These are phyloP conservation scores for Tamandua tetradactyla DNA, from an alignment of 2,797 vertebrate genomes.

Conservation along the genomic window DNA sequence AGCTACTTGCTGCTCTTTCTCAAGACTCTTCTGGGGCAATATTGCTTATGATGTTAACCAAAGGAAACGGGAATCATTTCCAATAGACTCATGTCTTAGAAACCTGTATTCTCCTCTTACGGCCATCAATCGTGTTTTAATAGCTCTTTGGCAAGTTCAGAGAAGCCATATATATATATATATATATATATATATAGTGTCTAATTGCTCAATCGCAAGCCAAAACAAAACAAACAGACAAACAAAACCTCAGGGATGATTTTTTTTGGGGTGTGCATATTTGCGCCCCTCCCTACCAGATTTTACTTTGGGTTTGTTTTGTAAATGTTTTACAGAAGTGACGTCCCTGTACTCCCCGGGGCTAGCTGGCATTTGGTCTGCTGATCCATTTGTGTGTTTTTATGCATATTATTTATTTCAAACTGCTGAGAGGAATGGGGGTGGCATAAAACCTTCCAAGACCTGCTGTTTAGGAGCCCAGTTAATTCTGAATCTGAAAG, in stretches of 20 bases:
- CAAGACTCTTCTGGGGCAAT: not conserved
- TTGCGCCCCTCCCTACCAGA: not conserved
- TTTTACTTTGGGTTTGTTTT: slow-evolving; percentile 28
- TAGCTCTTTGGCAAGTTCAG: slow-evolving; percentile 32
- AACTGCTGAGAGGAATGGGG: not conserved
- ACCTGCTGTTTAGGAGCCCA: not conserved
- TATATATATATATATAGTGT: not conserved
- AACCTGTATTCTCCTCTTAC: not conserved
- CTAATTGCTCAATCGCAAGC: not conserved
- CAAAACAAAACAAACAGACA: slow-evolving; percentile 48
- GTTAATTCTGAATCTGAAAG: slow-evolving; percentile 13
- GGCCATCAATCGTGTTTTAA: not conserved
- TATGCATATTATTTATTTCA: slow-evolving; percentile 56
- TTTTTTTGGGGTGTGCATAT: not conserved
- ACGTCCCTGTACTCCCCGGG: not conserved
- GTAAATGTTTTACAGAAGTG: not conserved
- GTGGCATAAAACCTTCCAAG: not conserved
- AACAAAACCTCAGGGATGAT: slow-evolving; percentile 62
- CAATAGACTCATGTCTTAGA: not conserved
- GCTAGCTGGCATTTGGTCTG: not conserved
- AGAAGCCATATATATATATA: not conserved
- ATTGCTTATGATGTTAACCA: not conserved
- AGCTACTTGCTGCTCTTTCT: not conserved
- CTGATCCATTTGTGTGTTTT: not conserved
- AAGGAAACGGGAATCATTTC: slow-evolving; percentile 54